Evolutionary conservation across 1,140 invertebrate species (phyloP).

Genomic region (Lordiphosa mommai): DNA sequence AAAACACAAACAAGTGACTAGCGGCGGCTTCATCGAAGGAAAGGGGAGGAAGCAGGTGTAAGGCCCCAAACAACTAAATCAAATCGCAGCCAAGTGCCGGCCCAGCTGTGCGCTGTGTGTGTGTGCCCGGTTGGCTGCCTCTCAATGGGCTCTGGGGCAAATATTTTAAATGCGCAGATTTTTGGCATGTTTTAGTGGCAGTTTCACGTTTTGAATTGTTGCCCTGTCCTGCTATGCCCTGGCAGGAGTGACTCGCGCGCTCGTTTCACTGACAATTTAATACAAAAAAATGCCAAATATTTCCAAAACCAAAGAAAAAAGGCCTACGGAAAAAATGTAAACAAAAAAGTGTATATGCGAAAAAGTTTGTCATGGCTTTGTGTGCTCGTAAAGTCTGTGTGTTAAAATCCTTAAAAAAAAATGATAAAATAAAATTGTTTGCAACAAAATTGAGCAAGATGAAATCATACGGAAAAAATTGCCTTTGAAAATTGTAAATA

Average conservation of each 20-base stretch:
- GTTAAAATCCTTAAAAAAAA: conserved; percentile 44
- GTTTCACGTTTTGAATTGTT: conserved; percentile 75
- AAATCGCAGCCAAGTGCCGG: conserved; percentile 69
- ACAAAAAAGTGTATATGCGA: conserved; percentile 21
- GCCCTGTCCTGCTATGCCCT: conserved; percentile 26
- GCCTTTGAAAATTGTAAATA: not conserved
- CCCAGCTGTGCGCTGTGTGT: not conserved
- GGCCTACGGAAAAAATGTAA: conserved; percentile 5
- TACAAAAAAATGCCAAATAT: conserved; percentile 73
- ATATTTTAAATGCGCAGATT: conserved; percentile 76
- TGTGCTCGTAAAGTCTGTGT: conserved; percentile 42
- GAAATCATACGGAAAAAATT: not conserved
- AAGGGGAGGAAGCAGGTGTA: not conserved
- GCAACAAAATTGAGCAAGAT: conserved; percentile 17
- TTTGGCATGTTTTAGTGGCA: conserved; percentile 77
- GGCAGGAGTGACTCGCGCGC: conserved; percentile 19
- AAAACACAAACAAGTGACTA: conserved; percentile 14
- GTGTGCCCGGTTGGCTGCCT: conserved; percentile 51
- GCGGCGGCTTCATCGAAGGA: conserved; percentile 2
- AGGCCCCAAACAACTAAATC: conserved; percentile 61
- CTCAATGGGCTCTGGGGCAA: conserved; percentile 74
- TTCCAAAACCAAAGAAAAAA: conserved; percentile 42
- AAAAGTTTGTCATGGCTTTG: conserved; percentile 46
- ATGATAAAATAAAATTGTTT: conserved; percentile 32
- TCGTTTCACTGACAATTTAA: conserved; percentile 76